phyloP scores from a whole-genome alignment of 1,140 invertebrate genomes.

The Thalassaphorura encarpata region DNA sequence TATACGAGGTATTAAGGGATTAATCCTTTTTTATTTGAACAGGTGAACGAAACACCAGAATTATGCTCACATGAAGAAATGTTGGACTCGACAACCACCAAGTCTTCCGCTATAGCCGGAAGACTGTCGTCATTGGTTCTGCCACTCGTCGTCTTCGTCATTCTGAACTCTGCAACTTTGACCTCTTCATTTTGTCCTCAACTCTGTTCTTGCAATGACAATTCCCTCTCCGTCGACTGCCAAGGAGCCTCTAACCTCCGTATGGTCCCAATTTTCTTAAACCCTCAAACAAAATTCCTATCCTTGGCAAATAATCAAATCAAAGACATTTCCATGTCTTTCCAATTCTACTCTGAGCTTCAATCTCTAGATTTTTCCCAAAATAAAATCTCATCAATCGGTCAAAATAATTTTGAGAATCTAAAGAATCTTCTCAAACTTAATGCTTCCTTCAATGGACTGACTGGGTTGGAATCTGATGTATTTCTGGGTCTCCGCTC shows the following conservation, averaged over 20 bases:
- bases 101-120: too few species aligned
- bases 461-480: conserved; percentile 57
- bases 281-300: conserved; percentile 36
- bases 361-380: conserved; percentile 65
- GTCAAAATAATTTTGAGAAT: conserved; percentile 64
- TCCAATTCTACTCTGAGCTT: conserved; percentile 67
- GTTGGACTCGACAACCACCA: too few species aligned
- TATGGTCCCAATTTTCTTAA: conserved; percentile 30
- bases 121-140: too few species aligned
- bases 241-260: conserved; percentile 45
- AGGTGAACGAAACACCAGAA: too few species aligned
- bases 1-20: too few species aligned
- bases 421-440: conserved; percentile 57
- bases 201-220: conserved; percentile 69
- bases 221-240: conserved; percentile 58
- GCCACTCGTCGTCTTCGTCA: too few species aligned
- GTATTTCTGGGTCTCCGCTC: conserved; percentile 61
- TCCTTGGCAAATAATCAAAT: conserved; percentile 37
- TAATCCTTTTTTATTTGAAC: too few species aligned
- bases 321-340: conserved; percentile 39
- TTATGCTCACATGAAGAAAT: too few species aligned
- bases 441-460: conserved; percentile 63
- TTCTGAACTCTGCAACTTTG: too few species aligned
- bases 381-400: conserved; percentile 65
- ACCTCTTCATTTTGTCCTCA: conserved; percentile 54